These are phyloP conservation scores for Patella vulgata DNA, from an alignment of 1,140 invertebrate species.

Conservation along the genomic window DNA sequence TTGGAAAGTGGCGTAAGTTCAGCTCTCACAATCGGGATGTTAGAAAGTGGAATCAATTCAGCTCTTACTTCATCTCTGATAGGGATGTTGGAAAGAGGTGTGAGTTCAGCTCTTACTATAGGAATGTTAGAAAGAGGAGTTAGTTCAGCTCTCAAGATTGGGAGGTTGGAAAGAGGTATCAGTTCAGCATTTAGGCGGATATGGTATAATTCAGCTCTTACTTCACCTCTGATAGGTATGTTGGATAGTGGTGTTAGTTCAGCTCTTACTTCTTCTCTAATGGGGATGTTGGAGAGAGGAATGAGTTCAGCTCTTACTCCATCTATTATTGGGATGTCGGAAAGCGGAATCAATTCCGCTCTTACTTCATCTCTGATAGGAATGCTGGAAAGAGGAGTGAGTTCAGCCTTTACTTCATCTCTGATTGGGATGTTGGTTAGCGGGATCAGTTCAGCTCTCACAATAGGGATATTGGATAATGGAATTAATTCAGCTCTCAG, in stretches of 20 bases:
- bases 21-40: constrained; percentile 1
- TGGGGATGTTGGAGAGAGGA: background rate
- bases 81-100: background rate
- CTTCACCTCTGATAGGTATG: background rate
- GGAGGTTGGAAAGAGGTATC: constrained; percentile 17
- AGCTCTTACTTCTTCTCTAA: background rate
- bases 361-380: constrained; percentile 4
- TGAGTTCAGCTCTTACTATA: background rate
- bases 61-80: background rate
- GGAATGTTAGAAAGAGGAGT: constrained; percentile 10
- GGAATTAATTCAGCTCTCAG: constrained; percentile 2
- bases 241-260: background rate
- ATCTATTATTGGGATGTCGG: constrained; percentile 2
- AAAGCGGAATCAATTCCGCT: background rate
- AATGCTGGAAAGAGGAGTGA: constrained; percentile 14
- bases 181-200: no score
- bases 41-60: constrained; percentile 1
- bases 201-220: background rate
- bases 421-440: constrained; percentile 9
- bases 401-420: background rate
- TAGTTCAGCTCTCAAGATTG: background rate
- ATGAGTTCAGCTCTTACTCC: background rate
- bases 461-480: background rate
- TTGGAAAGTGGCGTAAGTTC: constrained; percentile 1
- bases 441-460: constrained; percentile 1